Evolutionary conservation across 2,888 invertebrate species (phyloP), one percentile per base, ranked within the genome.

Genomic region (Terebella lapidaria): DNA sequence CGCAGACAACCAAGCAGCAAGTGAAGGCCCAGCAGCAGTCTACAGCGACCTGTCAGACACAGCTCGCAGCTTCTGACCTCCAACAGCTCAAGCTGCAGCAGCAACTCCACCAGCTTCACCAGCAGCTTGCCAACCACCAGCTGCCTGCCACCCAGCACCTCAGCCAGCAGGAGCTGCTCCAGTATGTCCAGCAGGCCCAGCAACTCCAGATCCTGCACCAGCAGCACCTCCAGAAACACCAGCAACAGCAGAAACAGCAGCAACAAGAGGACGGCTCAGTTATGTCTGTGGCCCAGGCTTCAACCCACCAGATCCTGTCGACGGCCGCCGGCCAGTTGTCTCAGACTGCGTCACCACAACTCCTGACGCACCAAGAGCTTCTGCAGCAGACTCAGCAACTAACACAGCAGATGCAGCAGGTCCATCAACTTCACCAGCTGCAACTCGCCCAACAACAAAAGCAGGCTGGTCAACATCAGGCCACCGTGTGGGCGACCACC

Each of bases 1-100:
- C 42, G 10, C 42, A 35, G 42, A n/a, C 42, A 35, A 35, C 42
- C 42, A 10, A 35, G 42, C 76, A 78, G 45, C 79, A 75, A 25
- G 71, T 75, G 60, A 77, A 77, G 79, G 49, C 22, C 18, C 49
- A 49, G 24, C 49, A 49, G 22, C 42, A 35, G 42, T 15, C 42
- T 35, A 35, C 42, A 35, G 42, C n/a, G 42, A 35, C 42, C 42
- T 35, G 42, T 35, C 42, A 35, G n/a, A 35, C 42, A n/a, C 42
- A 35, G 42, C n/a, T 56, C 58, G 52, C 42, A 18, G 51, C 57
- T 10, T 2, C 30, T 26, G 59, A 56, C 27, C 49, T 57, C 4
- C 63, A 61, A 45, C 59, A 64, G 29, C 63, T 54, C 27, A 26
- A 54, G 60, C 61, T 63, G 27, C 63, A 67, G 62, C 70, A 66